Conservation (phyloP, 2,113 vertebrate genomes). For the Aepyceros melampus region DNA sequence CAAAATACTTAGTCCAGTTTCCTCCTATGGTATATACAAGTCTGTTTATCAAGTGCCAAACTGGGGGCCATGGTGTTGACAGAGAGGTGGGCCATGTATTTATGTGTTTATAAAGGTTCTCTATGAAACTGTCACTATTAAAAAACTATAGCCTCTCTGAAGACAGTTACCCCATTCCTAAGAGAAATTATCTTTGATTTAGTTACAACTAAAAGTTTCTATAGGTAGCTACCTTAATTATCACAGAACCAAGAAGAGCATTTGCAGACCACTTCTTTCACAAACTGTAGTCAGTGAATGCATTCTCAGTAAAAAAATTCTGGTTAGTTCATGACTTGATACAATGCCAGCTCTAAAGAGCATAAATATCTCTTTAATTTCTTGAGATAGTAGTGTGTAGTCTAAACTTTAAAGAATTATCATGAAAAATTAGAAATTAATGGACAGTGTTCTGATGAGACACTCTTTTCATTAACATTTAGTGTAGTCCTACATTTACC, state of each 20-base stretch:
- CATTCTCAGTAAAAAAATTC: neutral
- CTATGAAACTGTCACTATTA: neutral
- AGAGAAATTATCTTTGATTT: neutral
- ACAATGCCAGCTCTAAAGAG: neutral
- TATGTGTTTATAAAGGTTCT: neutral
- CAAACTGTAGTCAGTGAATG: neutral
- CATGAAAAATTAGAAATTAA: neutral
- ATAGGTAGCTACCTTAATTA: neutral
- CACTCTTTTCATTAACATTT: neutral
- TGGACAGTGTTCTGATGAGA: neutral
- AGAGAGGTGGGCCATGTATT: neutral
- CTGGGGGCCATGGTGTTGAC: neutral
- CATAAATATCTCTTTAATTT: neutral
- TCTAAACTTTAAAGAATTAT: neutral
- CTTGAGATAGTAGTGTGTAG: neutral
- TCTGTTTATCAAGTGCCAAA: neutral
- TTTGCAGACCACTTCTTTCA: neutral
- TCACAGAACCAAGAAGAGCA: neutral
- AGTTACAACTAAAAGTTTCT: neutral
- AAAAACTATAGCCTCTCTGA: neutral
- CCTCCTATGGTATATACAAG: neutral
- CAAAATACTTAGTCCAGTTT: neutral
- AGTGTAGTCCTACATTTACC: neutral
- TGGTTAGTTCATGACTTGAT: neutral
- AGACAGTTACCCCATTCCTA: neutral